A percentile compares a stretch with the other conserved stretches of the same genome.
Evolutionary conservation across 2,888 invertebrate genomes (phyloP).

Genomic region (Spilarctia lutea): DNA sequence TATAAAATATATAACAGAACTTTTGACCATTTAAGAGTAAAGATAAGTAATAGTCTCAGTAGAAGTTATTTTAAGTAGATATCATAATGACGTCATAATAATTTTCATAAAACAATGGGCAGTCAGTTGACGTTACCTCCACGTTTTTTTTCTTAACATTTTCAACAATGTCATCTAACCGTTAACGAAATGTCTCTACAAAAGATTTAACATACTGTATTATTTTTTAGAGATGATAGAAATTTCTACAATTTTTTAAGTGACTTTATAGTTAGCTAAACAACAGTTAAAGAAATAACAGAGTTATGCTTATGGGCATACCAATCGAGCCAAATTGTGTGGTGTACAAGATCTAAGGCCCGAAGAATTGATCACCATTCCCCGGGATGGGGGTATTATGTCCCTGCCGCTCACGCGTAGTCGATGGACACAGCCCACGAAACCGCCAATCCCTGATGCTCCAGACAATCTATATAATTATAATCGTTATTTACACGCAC

Average conservation of each 20-base stretch:
- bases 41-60: constrained; percentile 54
- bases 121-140: constrained; percentile 5
- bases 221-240: background rate
- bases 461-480: constrained; percentile 88
- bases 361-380: constrained; percentile 72
- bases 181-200: constrained; percentile 3
- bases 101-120: constrained; percentile 7
- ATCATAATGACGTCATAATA: constrained; percentile 29
- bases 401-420: constrained; percentile 89
- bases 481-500: background rate
- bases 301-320: constrained; percentile 67
- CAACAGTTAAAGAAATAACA: constrained; percentile 5
- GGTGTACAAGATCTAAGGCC: constrained; percentile 78
- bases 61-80: constrained; percentile 37
- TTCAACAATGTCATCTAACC: constrained; percentile 10
- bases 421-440: constrained; percentile 94
- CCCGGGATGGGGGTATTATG: constrained; percentile 85
- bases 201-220: background rate
- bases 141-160: background rate
- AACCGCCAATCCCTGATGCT: constrained; percentile 90
- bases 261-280: background rate
- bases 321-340: constrained; percentile 75
- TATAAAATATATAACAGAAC: background rate
- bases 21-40: constrained; percentile 12
- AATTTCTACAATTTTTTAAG: background rate